Evolutionary conservation across 2,113 vertebrate species (phyloP).

Genomic region (Nothocercus nigrocapillus): DNA sequence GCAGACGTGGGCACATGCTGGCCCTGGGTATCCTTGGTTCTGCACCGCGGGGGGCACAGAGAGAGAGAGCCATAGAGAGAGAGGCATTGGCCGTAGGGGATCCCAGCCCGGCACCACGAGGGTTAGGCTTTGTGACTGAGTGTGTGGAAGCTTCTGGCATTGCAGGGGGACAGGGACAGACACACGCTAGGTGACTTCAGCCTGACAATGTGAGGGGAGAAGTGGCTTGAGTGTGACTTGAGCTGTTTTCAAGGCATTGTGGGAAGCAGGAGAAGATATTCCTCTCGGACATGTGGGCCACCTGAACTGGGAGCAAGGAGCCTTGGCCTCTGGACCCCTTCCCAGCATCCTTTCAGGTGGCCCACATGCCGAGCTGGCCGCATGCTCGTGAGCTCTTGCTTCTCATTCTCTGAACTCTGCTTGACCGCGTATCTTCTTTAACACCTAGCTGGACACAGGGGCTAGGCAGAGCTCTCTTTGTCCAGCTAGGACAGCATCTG

Average conservation of each 20-base stretch:
- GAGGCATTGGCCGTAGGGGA: constrained; percentile 55
- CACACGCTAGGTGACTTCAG: background rate
- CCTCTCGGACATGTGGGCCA: background rate
- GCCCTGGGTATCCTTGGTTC: constrained; percentile 62
- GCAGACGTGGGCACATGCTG: constrained; percentile 62
- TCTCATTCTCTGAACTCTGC: constrained; percentile 3
- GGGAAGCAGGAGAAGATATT: background rate
- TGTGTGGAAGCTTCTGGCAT: constrained; percentile 64
- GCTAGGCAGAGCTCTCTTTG: constrained; percentile 39
- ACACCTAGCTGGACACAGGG: constrained; percentile 6
- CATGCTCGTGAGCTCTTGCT: background rate
- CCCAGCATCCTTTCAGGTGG: background rate
- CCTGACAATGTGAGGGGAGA: background rate
- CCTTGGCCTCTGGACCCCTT: background rate
- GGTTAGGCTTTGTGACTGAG: constrained; percentile 34
- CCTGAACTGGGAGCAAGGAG: background rate
- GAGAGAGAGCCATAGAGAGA: constrained; percentile 70
- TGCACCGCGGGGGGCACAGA: constrained; percentile 59
- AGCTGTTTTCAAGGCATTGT: background rate
- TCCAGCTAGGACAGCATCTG: constrained; percentile 2
- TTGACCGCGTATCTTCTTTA: constrained; percentile 3
- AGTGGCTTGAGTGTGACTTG: background rate
- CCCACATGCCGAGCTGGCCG: background rate
- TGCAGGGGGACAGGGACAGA: constrained; percentile 49
- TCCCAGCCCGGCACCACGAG: constrained; percentile 28